These are phyloP conservation scores for Urocitellus parryii DNA, from an alignment of 2,113 vertebrate species.

Conservation along the genomic window DNA sequence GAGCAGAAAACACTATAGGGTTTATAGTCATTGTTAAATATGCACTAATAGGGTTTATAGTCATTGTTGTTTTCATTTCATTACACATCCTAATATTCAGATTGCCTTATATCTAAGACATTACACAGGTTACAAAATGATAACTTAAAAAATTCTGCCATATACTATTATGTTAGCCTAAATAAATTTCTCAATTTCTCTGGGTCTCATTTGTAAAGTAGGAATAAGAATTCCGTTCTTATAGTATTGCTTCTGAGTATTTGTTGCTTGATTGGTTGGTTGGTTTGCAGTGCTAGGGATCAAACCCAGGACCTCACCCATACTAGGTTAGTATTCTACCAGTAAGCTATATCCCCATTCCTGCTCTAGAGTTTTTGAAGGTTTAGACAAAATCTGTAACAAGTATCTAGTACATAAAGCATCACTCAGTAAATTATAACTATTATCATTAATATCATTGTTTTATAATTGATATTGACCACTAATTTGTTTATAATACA, in stretches of 20 bases:
- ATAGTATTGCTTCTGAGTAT: not conserved
- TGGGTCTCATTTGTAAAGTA: slow-evolving; percentile 19
- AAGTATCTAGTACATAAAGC: not conserved
- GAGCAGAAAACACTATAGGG: too few relatives aligned
- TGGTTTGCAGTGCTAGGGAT: not conserved
- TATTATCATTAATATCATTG: not conserved
- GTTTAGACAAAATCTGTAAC: not conserved
- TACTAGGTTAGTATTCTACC: not conserved
- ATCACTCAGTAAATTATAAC: not conserved
- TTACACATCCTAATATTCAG: not conserved
- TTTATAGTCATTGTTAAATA: not conserved
- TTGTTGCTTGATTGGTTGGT: not conserved
- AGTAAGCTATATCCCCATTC: not conserved
- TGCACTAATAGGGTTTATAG: not conserved
- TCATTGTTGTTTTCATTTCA: not conserved
- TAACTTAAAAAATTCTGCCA: not conserved
- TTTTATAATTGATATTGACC: not conserved
- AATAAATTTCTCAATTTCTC: slow-evolving; percentile 12
- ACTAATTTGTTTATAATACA: not conserved
- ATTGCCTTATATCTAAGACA: not conserved
- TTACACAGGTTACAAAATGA: not conserved
- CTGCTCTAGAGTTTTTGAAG: not conserved
- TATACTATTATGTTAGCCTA: not conserved
- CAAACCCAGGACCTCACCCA: not conserved
- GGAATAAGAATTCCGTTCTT: not conserved